phyloP scores from a whole-genome alignment of 2,113 vertebrate genomes.

The Stegastes partitus region DNA sequence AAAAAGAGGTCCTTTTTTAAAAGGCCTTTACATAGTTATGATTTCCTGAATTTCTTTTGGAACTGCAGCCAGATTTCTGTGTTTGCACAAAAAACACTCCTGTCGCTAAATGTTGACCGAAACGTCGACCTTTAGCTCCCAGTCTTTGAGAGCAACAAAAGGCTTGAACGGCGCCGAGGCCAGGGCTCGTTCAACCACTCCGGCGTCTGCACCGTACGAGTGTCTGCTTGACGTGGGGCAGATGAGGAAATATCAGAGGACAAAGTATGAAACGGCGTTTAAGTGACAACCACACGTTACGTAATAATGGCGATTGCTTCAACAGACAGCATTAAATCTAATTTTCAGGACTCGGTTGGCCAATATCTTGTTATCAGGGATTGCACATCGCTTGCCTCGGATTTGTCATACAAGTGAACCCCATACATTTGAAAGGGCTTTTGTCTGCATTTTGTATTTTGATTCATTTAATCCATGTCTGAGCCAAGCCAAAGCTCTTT shows the following conservation, averaged over 20 bases:
- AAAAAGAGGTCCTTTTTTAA: not conserved
- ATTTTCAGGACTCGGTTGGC: constrained; percentile 62
- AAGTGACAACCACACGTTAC: constrained; percentile 66
- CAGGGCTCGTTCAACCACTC: constrained; percentile 43
- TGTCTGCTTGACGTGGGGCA: constrained; percentile 42
- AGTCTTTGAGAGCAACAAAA: constrained; percentile 27
- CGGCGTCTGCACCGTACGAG: constrained; percentile 27
- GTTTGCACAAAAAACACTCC: constrained; percentile 27
- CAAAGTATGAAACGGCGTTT: constrained; percentile 63
- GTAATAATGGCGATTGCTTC: constrained; percentile 58
- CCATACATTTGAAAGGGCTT: constrained; percentile 38
- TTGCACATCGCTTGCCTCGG: constrained; percentile 36
- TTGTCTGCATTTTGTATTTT: constrained; percentile 38
- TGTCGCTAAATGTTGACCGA: constrained; percentile 8
- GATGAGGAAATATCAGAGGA: constrained; percentile 72
- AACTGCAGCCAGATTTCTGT: constrained; percentile 31
- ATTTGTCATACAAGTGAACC: constrained; percentile 45
- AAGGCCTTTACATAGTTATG: constrained; percentile 36
- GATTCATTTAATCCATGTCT: constrained; percentile 64
- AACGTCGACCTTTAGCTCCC: not conserved
- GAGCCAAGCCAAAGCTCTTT: constrained; percentile 49
- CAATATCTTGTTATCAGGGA: constrained; percentile 46
- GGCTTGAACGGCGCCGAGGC: constrained; percentile 3
- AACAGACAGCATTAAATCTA: constrained; percentile 58
- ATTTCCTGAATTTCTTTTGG: constrained; percentile 41